Conservation (phyloP, 1,140 invertebrate species). For the Lepidostoma basale region DNA sequence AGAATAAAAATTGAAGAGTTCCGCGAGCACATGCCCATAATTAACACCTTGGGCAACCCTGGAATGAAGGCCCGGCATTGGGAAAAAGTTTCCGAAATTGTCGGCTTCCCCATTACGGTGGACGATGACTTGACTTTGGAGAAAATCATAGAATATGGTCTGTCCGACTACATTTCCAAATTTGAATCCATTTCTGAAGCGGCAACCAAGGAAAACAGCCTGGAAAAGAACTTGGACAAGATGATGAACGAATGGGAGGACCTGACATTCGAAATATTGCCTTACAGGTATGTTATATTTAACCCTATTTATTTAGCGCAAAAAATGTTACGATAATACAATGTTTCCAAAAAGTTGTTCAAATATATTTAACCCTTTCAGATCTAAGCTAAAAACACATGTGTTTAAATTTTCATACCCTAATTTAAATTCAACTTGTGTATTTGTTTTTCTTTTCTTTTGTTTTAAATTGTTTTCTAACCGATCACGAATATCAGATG, state of each 20-base stretch:
- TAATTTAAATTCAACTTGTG: no score
- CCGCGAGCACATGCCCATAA: conserved; percentile 87
- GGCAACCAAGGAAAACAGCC: conserved; percentile 92
- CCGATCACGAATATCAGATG: no score
- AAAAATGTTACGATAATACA: no score
- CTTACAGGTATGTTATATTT: conserved; percentile 70
- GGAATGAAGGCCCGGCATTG: conserved; percentile 92
- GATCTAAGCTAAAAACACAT: no score
- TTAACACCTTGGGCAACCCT: conserved; percentile 92
- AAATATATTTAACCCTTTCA: no score
- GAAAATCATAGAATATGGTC: conserved; percentile 91
- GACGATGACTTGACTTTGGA: conserved; percentile 84
- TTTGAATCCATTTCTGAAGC: conserved; percentile 94
- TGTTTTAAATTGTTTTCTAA: no score
- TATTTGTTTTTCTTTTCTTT: no score
- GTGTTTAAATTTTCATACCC: no score
- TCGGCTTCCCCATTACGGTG: conserved; percentile 90
- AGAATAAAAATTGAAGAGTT: conserved; percentile 86
- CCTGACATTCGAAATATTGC: conserved; percentile 78
- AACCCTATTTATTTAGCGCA: no score
- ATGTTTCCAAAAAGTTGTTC: no score
- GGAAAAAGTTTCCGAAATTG: conserved; percentile 94
- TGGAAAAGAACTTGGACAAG: conserved; percentile 87
- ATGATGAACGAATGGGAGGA: conserved; percentile 94
- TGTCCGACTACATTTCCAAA: conserved; percentile 88